phyloP scores from a whole-genome alignment of 2,113 vertebrate species.

The Myotis davidii region DNA sequence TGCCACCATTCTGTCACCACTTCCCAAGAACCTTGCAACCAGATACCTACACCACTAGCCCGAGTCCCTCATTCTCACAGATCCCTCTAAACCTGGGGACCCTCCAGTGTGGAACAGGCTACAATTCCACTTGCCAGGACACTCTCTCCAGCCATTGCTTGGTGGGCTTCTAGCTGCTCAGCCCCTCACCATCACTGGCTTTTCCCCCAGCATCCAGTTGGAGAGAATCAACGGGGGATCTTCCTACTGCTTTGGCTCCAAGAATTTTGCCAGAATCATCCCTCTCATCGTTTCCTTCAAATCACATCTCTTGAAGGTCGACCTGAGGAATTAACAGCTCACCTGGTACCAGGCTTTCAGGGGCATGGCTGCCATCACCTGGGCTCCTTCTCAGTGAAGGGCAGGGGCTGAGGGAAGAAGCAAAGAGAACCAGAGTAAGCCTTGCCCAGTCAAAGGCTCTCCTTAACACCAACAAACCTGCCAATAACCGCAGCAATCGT shows the following conservation, averaged over 20 bases:
- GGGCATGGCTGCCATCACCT: neutral
- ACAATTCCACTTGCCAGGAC: neutral
- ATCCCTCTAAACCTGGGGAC: neutral
- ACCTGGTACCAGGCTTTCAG: neutral
- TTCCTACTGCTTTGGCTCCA: neutral
- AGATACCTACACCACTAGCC: neutral
- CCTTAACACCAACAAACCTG: neutral
- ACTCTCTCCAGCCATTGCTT: neutral
- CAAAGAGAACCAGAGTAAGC: slow-evolving; percentile 37
- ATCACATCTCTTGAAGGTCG: neutral
- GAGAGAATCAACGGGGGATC: neutral
- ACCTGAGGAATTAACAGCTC: neutral
- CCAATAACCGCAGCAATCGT: neutral
- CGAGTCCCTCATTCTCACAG: neutral
- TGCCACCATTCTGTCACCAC: neutral
- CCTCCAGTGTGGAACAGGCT: neutral
- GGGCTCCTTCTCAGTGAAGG: slow-evolving; percentile 1
- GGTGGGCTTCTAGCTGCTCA: neutral
- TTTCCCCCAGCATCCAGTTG: neutral
- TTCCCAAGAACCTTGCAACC: neutral
- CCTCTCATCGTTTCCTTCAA: neutral
- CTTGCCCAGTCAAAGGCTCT: neutral
- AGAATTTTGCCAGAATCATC: neutral
- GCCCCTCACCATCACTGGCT: neutral
- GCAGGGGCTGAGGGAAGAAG: slow-evolving; percentile 25